Base-by-base conservation (phyloP, 2,797 vertebrate species). In the Acrossocheilus wenchowensis region DNA sequence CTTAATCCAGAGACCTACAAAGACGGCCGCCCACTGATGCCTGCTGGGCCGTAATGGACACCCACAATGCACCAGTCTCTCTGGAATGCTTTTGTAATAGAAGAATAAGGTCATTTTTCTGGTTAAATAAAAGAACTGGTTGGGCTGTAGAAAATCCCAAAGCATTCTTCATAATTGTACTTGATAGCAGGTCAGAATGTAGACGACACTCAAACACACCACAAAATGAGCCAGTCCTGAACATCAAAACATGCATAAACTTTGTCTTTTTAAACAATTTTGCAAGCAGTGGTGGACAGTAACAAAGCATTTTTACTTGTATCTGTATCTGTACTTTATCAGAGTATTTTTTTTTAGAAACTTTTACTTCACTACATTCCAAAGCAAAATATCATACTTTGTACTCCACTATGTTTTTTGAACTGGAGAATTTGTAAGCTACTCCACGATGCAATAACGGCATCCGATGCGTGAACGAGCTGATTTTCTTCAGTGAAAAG, bases 41-140 rank as follows among this genome's bases (percentile, higher is more conserved):
- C 78, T 30, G 78, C 78, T 66, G 78, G 78, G 17, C 17, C 26
- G 78, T 80, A 80, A 80, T 48, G 60, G 41, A 80, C 78, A 80
- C 78, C 60, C 60, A 80, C 17, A 80, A 64, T 66, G 60, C 60
- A 80, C 60, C 60, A 45, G 78, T 30, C 78, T 66, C 41, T 66
- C 60, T 34, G 78, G 78, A 80, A 80, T 80, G 78, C 78, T 48
- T 66, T 80, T 66, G 78, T 80, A 64, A 66, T 66, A 34, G 15
- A 66, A 34, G 60, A 80, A 66, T 48, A 66, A 48, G 41, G 10
- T 80, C 17, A 21, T 4, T 66, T 43, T 21, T 66, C 60, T 48
- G 60, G 78, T 66, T 30, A 48, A 45, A 77, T 43, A 60, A 62
- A 64, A 43, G 4, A 78, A 62, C 41, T 30, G 57, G 60, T 66